Evolutionary conservation across 2,113 vertebrate species (phyloP), one percentile per base, ranked within the genome.

Genomic region (Erythrocercus mccallii): DNA sequence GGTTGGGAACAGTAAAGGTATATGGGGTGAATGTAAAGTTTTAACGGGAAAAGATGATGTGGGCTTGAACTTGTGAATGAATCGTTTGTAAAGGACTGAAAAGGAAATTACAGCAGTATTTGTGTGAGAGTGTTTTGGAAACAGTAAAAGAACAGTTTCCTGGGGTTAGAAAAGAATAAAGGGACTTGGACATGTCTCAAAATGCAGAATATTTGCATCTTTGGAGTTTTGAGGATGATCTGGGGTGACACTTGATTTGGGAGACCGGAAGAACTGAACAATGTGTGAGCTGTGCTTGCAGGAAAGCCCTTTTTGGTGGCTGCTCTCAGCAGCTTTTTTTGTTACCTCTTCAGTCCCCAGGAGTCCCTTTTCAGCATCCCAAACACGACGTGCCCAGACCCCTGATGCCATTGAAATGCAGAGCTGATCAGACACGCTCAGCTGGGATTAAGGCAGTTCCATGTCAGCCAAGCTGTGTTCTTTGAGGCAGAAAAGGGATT

Each of bases 61-160:
- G 23, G 35, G 10, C 22, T 54, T 64, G 72, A 42, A 38, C 35
- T 35, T 72, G 66, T 15, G 66, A 50, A 51, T 37, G 24, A 73
- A 65, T 50, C 0, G 0, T 54, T 76, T 79, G 33, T 45, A 37
- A 86, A 47, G 10, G 3, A 20, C 3, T 50, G 47, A 25, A 45
- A 70, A 78, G 56, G 65, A 65, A 74, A 40, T 61, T 22, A 6
- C 13, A 18, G n/a, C 56, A 25, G 23, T 18, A 0, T 33, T 9
- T 47, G 40, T 31, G 31, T 51, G 33, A 35, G 50, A 40, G 45
- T 48, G 42, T 37, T 53, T 53, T 58, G 65, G 53, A 73, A 74
- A 20, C 20, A 2, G 37, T 11, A 20, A 16, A n/a, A 64, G 14
- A 76, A 20, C 42, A 37, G 30, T 68, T 88, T 86, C 37, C 40